Conservation (phyloP, 2,797 vertebrate species). For the Eulemur rubriventer region DNA sequence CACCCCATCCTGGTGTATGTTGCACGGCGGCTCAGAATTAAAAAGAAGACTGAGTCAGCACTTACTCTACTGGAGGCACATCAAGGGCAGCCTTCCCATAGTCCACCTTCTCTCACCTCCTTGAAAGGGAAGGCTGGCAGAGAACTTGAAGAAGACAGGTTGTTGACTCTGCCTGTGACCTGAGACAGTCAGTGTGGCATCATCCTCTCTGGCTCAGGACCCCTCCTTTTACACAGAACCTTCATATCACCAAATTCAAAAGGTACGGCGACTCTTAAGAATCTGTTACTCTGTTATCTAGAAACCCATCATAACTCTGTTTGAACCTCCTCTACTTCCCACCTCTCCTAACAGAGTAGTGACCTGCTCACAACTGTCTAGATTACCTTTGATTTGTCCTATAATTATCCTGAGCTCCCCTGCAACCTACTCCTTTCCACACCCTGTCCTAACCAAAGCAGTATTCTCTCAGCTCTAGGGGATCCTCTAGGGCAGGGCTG, state of each 20-base stretch:
- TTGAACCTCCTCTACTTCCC: not conserved
- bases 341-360: not conserved
- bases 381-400: not conserved
- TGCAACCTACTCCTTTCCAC: not conserved
- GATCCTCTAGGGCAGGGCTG: not conserved
- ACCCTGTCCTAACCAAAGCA: not conserved
- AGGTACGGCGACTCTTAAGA: not conserved
- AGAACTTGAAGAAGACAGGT: not conserved
- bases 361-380: not conserved
- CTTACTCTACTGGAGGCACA: not conserved
- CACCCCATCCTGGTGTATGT: not conserved
- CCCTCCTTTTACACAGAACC: not conserved
- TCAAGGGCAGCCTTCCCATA: not conserved
- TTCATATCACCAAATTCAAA: conserved; percentile 13
- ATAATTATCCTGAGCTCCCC: not conserved
- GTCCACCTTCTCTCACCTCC: not conserved
- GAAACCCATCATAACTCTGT: not conserved
- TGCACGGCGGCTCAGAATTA: not conserved
- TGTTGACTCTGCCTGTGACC: not conserved
- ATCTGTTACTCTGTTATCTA: not conserved
- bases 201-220: not conserved
- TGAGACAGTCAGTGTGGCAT: not conserved
- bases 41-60: not conserved
- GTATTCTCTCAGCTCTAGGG: not conserved
- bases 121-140: not conserved